phyloP scores from a whole-genome alignment of 2,113 vertebrate species.

The Paramormyrops kingsleyae region DNA sequence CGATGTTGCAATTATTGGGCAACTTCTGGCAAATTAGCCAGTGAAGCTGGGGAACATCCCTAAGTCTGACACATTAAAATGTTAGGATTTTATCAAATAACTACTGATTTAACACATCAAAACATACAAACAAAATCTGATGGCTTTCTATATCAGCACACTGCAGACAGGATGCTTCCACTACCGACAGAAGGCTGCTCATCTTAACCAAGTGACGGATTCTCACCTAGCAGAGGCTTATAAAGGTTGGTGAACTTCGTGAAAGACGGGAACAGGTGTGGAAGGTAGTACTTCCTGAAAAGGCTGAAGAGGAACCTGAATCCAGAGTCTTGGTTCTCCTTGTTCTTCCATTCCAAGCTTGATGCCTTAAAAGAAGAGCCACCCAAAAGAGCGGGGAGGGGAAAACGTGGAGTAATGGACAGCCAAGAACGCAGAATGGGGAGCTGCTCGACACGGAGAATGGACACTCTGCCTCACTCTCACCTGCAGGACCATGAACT shows the following conservation, averaged over 20 bases:
- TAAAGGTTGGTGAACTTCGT: slow-evolving; percentile 94
- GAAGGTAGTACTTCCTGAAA: slow-evolving; percentile 97
- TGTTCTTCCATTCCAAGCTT: slow-evolving; percentile 93
- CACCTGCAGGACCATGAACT: slow-evolving; percentile 95
- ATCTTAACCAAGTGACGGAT: not conserved
- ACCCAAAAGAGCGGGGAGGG: not conserved
- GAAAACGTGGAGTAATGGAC: not conserved
- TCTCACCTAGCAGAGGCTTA: slow-evolving; percentile 92
- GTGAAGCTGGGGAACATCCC: not conserved
- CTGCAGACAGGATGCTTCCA: not conserved
- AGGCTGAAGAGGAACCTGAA: slow-evolving; percentile 96
- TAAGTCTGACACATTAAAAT: not conserved
- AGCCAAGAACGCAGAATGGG: not conserved
- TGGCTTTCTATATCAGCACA: not conserved
- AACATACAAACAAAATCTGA: not conserved
- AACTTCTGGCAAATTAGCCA: not conserved
- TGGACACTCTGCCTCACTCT: not conserved
- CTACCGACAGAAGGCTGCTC: not conserved
- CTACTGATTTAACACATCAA: not conserved
- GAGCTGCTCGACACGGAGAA: not conserved
- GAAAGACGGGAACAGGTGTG: slow-evolving; percentile 91
- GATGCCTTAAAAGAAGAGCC: slow-evolving; percentile 68
- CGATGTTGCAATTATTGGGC: not conserved
- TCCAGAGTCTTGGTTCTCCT: slow-evolving; percentile 90
- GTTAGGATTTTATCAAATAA: not conserved